Evolutionary conservation across 2,888 invertebrate genomes (phyloP).

Genomic region (Pherbina coryleti): DNA sequence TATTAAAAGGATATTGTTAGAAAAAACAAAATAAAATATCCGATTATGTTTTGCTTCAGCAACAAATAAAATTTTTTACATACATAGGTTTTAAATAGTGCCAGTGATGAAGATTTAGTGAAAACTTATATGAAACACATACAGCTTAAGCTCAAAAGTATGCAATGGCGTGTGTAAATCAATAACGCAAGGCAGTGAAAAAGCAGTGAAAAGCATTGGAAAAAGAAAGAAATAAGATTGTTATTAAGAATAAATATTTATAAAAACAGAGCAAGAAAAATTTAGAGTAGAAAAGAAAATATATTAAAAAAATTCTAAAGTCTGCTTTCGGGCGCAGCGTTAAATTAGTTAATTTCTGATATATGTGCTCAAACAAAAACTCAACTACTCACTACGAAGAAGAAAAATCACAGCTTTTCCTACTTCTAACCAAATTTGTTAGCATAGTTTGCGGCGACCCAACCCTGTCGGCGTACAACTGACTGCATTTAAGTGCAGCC

Average conservation of each 20-base stretch:
- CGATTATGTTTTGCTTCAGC: not conserved
- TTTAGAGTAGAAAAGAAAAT: not conserved
- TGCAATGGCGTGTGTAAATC: slow-evolving; percentile 54
- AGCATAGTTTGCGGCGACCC: slow-evolving; percentile 36
- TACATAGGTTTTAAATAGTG: not conserved
- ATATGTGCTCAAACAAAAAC: too few species aligned
- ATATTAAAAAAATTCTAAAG: too few species aligned
- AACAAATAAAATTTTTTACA: not conserved
- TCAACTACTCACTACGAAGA: too few species aligned
- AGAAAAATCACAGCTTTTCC: too few species aligned
- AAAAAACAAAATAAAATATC: not conserved
- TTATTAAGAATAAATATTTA: not conserved
- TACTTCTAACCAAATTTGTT: too few species aligned
- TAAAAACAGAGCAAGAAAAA: not conserved
- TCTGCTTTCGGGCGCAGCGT: too few species aligned
- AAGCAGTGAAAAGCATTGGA: not conserved
- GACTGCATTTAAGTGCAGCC: slow-evolving; percentile 27
- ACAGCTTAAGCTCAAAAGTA: slow-evolving; percentile 4
- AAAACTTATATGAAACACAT: not conserved
- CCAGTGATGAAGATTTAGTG: not conserved
- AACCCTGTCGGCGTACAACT: slow-evolving; percentile 30
- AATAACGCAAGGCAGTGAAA: slow-evolving; percentile 58
- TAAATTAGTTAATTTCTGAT: too few species aligned
- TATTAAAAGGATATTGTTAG: slow-evolving; percentile 21
- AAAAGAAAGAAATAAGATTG: slow-evolving; percentile 13